phyloP scores from a whole-genome alignment of 1,140 invertebrate species.

The Whitmania pigra region DNA sequence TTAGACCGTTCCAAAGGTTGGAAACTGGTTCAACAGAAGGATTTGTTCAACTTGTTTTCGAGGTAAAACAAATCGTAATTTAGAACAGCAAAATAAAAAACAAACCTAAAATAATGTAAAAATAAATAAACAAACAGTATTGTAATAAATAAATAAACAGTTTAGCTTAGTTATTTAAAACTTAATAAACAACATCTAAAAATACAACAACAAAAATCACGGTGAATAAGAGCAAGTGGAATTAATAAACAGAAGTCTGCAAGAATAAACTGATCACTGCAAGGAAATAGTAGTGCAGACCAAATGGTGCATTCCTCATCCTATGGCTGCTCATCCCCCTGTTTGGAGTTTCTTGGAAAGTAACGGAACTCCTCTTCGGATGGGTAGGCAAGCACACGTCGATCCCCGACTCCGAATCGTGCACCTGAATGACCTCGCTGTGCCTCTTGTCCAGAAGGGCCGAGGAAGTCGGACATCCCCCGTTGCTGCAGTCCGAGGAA shows the following conservation, averaged over 20 bases:
- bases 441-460: not conserved
- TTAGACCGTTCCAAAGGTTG: conserved; percentile 17
- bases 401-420: conserved; percentile 3
- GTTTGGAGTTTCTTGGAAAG: not conserved
- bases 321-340: not conserved
- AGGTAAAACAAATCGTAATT: too few species aligned
- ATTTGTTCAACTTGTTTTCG: too few species aligned
- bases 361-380: not conserved
- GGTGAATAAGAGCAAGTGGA: not conserved
- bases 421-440: not conserved
- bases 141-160: too few species aligned
- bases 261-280: not conserved
- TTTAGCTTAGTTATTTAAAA: too few species aligned
- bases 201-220: not conserved
- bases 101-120: too few species aligned
- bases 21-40: not conserved
- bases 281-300: not conserved
- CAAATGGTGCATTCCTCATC: not conserved
- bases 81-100: not conserved
- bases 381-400: not conserved
- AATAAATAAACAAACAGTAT: too few species aligned
- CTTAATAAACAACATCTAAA: not conserved
- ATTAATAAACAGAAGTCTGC: too few species aligned
- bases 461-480: not conserved
- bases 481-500: not conserved